These are phyloP conservation scores for Mastacembelus armatus DNA, from an alignment of 2,797 vertebrate genomes.

Conservation along the genomic window DNA sequence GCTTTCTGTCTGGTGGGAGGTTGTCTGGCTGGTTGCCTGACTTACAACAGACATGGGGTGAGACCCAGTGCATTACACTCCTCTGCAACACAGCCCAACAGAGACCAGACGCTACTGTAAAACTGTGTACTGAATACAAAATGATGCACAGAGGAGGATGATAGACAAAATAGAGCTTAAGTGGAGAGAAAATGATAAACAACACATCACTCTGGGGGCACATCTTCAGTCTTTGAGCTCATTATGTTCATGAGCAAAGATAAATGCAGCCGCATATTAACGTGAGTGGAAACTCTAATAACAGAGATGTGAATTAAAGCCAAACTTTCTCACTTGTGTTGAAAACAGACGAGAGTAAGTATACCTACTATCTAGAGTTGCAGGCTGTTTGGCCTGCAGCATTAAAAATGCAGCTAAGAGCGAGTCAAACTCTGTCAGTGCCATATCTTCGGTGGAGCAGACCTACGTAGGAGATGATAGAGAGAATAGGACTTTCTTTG, in stretches of 20 bases:
- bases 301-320: slow-evolving; percentile 66
- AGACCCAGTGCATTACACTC: slow-evolving; percentile 60
- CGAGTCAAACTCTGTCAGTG: slow-evolving; percentile 57
- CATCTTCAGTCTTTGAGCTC: slow-evolving; percentile 68
- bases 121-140: slow-evolving; percentile 50
- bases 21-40: slow-evolving; percentile 66
- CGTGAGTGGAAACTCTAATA: slow-evolving; percentile 57
- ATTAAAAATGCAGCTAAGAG: slow-evolving; percentile 70
- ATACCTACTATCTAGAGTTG: slow-evolving; percentile 67
- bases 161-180: slow-evolving; percentile 57
- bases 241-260: slow-evolving; percentile 72
- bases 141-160: slow-evolving; percentile 52
- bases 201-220: slow-evolving; percentile 48
- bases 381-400: slow-evolving; percentile 63
- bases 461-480: slow-evolving; percentile 55
- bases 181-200: slow-evolving; percentile 61
- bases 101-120: slow-evolving; percentile 47
- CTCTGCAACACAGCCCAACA: slow-evolving; percentile 57
- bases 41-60: slow-evolving; percentile 62
- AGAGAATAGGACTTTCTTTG: slow-evolving; percentile 64
- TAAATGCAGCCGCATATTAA: slow-evolving; percentile 69
- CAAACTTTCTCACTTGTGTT: slow-evolving; percentile 52
- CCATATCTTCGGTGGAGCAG: slow-evolving; percentile 70
- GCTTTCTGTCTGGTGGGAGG: slow-evolving; percentile 51
- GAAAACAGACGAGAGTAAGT: slow-evolving; percentile 59